Conservation (phyloP, 2,797 vertebrate species). For the Nyctalus aviator region DNA sequence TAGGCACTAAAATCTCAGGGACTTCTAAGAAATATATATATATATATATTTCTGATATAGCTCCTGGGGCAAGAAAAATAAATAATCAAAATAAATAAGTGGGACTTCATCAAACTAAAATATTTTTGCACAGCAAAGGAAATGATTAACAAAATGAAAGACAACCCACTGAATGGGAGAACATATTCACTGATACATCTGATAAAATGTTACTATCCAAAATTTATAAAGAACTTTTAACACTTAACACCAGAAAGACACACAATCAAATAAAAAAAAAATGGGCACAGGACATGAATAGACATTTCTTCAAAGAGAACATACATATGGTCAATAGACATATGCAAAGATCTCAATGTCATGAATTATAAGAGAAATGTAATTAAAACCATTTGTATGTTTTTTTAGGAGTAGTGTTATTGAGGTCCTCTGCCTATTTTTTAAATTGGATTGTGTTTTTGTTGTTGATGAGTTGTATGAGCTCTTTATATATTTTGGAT, state of each 20-base stretch:
- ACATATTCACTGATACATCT: background rate
- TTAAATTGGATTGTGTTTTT: background rate
- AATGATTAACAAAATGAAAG: background rate
- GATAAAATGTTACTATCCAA: background rate
- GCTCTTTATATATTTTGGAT: background rate
- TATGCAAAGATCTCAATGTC: background rate
- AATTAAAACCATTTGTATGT: background rate
- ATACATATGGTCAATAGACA: background rate
- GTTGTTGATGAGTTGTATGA: background rate
- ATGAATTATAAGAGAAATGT: background rate
- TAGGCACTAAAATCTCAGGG: background rate
- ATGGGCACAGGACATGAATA: background rate
- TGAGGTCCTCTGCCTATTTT: background rate
- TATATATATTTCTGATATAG: background rate
- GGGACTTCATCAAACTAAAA: background rate
- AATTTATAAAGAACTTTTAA: background rate
- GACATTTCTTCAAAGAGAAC: background rate
- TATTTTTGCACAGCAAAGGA: background rate
- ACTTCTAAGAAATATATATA: background rate
- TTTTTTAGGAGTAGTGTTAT: background rate
- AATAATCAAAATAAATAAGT: background rate
- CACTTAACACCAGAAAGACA: background rate
- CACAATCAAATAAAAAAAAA: background rate
- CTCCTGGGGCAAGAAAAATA: background rate
- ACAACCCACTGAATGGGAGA: background rate